Evolutionary conservation across 1,140 invertebrate species (phyloP), one percentile per base, ranked within the genome.

Genomic region (Nasonia giraulti): DNA sequence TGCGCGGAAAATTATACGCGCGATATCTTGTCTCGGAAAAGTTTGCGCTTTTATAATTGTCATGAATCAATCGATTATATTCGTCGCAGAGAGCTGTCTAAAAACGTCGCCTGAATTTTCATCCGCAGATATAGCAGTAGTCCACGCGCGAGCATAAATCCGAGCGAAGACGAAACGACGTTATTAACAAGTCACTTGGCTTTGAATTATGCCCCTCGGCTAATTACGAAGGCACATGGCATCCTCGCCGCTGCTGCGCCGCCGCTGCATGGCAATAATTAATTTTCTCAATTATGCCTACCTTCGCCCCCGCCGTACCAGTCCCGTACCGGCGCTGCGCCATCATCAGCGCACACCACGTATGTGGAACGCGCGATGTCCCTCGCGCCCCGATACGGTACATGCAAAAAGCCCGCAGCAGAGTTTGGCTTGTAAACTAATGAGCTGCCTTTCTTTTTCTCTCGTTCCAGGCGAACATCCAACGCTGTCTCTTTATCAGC

Each of bases 171-270:
- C 44, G 75, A 87, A 88, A 89, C 84, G 88, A 90, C 88, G 90
- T 92, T 90, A 90, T 91, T 93, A 91, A 92, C 89, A 90, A 91
- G 89, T 91, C 89, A 85, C 88, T 86, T 86, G 86, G 89, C 89
- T 91, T 89, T 91, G 89, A 91, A 92, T 92, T 92, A 91, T 91
- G 88, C 88, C 89, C 89, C 87, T 87, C 85, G 89, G 90, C 88
- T 91, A 93, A 92, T 92, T 91, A 92, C 88, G 88, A 71, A 82
- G 81, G 89, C 89, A 88, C 89, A 90, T 91, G 91, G 92, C 91
- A 91, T 91, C 80, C 69, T 47, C 66, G 75, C 37, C 89, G 91
- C 91, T 27, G 6, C 40, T 44, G 8, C 40, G 40, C 7, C 40
- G 8, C 40, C 40, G 40, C 40, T 44, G 90, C 89, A 89, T 86